Conservation (phyloP, 2,888 invertebrate species). For the Dyspetes luteomarginatus region DNA sequence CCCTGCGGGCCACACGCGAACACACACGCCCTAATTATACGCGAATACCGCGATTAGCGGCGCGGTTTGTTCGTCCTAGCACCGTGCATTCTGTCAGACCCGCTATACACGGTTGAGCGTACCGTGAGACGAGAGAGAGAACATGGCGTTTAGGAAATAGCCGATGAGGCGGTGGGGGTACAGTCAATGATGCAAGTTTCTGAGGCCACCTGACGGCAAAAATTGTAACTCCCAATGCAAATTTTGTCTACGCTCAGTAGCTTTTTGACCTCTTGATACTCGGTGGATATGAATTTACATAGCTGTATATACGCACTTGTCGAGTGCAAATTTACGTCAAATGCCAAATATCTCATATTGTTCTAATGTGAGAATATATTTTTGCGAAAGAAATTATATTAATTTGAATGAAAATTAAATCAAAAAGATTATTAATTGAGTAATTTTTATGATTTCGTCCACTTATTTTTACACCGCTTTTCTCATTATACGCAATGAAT, state of each 20-base stretch:
- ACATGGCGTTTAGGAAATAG: slow-evolving; percentile 24
- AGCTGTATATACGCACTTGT: not conserved
- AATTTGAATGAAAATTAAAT: no score
- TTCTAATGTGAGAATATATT: no score
- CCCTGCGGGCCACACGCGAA: slow-evolving; percentile 72
- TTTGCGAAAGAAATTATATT: no score
- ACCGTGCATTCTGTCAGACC: slow-evolving; percentile 78
- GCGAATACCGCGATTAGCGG: slow-evolving; percentile 73
- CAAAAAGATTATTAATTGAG: no score
- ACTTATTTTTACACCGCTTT: not conserved
- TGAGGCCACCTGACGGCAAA: not conserved
- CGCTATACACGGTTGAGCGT: slow-evolving; percentile 38
- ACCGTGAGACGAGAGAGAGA: slow-evolving; percentile 3
- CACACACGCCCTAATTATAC: slow-evolving; percentile 77
- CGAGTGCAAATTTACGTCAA: no score
- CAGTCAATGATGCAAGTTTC: not conserved
- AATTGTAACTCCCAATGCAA: not conserved
- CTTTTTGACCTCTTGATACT: not conserved
- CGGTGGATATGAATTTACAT: not conserved
- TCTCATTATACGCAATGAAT: not conserved
- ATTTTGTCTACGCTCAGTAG: not conserved
- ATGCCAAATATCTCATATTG: no score
- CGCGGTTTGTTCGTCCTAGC: slow-evolving; percentile 69
- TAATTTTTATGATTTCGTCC: not conserved
- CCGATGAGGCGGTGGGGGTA: not conserved